Evolutionary conservation across 2,888 invertebrate species (phyloP).

Genomic region (Vesta saturnalis): DNA sequence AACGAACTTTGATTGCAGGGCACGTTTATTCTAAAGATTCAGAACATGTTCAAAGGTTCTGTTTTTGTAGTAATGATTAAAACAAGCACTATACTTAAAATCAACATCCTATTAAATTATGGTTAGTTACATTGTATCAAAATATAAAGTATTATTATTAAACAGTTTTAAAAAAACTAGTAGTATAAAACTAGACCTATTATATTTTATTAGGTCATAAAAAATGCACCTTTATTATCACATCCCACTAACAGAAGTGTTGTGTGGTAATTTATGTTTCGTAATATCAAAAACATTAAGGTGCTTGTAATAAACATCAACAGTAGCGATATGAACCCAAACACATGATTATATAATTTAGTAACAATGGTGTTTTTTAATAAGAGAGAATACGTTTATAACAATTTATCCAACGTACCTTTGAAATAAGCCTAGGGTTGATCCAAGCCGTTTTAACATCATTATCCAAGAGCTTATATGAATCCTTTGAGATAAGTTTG

Average conservation of each 20-base stretch:
- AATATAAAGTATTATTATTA: neutral
- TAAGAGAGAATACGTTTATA: slow-evolving; percentile 10
- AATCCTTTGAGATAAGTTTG: slow-evolving; percentile 63
- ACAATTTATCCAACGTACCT: slow-evolving; percentile 57
- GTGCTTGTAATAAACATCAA: slow-evolving; percentile 6
- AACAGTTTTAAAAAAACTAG: neutral
- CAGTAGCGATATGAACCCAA: neutral
- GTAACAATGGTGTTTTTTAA: neutral
- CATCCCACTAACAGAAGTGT: neutral
- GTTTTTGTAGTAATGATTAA: too few species aligned
- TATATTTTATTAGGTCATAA: neutral
- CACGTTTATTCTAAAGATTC: too few species aligned
- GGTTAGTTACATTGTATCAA: neutral
- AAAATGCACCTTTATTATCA: neutral
- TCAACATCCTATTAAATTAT: too few species aligned
- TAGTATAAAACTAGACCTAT: neutral
- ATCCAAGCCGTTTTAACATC: slow-evolving; percentile 69
- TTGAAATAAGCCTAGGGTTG: slow-evolving; percentile 68
- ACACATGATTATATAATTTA: slow-evolving; percentile 13
- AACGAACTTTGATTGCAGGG: too few species aligned
- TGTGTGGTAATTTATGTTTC: neutral
- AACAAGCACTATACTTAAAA: too few species aligned
- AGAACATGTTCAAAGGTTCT: too few species aligned
- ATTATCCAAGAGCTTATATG: slow-evolving; percentile 66
- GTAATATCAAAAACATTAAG: neutral